These are phyloP conservation scores for Chironomus striatipennis DNA, from an alignment of 1,140 invertebrate species.

Conservation along the genomic window DNA sequence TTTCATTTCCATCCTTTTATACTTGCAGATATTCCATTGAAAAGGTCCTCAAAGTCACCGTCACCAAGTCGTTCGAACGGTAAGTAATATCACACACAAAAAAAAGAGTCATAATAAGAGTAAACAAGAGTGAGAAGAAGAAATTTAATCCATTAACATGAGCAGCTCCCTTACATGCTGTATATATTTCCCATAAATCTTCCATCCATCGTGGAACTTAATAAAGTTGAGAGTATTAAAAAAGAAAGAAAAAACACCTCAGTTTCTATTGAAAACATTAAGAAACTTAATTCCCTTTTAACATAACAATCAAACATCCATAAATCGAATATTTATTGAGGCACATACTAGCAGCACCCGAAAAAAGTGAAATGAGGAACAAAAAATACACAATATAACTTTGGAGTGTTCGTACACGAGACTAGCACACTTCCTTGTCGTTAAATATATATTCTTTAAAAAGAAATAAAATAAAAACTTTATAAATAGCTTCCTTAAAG, in stretches of 20 bases:
- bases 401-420: constrained; percentile 16
- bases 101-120: no score
- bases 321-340: constrained; percentile 24
- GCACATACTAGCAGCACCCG: constrained; percentile 15
- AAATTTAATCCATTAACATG: constrained; percentile 1
- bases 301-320: constrained; percentile 22
- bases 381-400: no score
- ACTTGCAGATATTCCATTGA: constrained; percentile 14
- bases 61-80: constrained; percentile 12
- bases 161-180: not conserved
- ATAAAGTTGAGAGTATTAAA: not conserved
- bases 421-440: constrained; percentile 10
- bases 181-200: not conserved
- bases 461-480: constrained; percentile 23
- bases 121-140: no score
- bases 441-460: constrained; percentile 21
- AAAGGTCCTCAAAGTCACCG: constrained; percentile 3
- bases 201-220: not conserved
- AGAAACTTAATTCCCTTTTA: constrained; percentile 21
- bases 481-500: constrained; percentile 17
- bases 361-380: not conserved
- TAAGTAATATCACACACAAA: not conserved
- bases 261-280: not conserved
- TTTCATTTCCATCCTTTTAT: not conserved
- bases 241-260: constrained; percentile 22